Conservation (phyloP, 1,140 invertebrate species). For the Brachionus calyciflorus region DNA sequence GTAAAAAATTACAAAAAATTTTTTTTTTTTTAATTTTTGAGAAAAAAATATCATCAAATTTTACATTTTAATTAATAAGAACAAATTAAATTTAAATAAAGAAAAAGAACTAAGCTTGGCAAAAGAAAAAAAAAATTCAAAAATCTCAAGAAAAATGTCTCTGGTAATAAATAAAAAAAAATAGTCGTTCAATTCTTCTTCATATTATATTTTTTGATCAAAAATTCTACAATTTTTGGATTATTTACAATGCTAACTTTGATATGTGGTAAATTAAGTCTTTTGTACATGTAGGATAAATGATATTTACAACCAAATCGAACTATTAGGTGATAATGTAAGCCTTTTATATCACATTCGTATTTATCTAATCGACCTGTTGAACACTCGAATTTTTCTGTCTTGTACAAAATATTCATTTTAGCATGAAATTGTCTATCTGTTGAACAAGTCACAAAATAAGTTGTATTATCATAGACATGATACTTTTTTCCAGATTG, state of each 20-base stretch:
- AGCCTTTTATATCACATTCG: constrained; percentile 8
- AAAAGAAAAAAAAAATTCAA: background rate
- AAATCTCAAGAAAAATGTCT: background rate
- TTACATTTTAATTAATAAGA: too few relatives aligned
- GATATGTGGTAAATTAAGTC: constrained; percentile 1
- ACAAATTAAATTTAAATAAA: constrained; percentile 16
- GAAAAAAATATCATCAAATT: too few relatives aligned
- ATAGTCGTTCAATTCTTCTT: background rate
- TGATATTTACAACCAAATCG: constrained; percentile 36
- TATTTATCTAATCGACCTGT: constrained; percentile 11
- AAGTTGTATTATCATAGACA: constrained; percentile 12
- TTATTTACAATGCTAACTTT: constrained; percentile 40
- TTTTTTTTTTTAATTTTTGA: too few relatives aligned
- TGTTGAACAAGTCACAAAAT: constrained; percentile 30
- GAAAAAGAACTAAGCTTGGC: too few relatives aligned
- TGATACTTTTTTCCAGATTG: background rate
- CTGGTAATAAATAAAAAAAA: background rate
- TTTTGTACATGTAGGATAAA: constrained; percentile 23
- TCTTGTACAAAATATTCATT: constrained; percentile 8
- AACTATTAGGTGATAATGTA: constrained; percentile 37
- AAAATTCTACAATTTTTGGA: constrained; percentile 6
- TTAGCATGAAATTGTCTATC: constrained; percentile 18
- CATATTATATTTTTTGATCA: constrained; percentile 32
- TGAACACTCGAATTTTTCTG: constrained; percentile 5
- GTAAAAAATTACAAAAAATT: too few relatives aligned